phyloP scores from a whole-genome alignment of 2,113 vertebrate genomes.

The Megaptera novaeangliae region DNA sequence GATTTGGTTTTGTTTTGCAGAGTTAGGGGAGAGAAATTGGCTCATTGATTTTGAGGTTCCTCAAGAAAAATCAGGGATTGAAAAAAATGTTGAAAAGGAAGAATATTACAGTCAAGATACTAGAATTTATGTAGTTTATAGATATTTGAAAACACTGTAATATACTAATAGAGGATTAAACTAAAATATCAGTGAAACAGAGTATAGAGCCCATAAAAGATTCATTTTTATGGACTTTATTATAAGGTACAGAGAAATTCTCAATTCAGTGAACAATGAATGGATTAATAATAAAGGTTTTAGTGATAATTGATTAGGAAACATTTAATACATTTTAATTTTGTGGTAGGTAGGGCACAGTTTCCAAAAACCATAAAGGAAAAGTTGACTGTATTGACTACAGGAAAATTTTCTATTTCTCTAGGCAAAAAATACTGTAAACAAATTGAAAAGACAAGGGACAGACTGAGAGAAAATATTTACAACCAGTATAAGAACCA shows the following conservation, averaged over 20 bases:
- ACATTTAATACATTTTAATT: constrained; percentile 10
- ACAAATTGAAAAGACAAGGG: not conserved
- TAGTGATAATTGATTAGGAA: not conserved
- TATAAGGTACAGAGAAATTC: not conserved
- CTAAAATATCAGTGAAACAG: not conserved
- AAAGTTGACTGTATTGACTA: not conserved
- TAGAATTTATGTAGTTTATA: not conserved
- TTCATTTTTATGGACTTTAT: not conserved
- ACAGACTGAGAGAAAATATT: constrained; percentile 20
- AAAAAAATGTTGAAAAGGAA: constrained; percentile 8
- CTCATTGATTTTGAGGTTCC: not conserved
- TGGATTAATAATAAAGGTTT: not conserved
- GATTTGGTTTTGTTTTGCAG: not conserved
- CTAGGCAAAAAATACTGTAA: not conserved
- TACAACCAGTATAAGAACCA: not conserved
- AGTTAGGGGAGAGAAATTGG: not conserved
- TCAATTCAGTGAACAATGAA: not conserved
- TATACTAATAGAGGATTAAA: not conserved
- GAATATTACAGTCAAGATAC: not conserved
- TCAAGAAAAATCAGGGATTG: not conserved
- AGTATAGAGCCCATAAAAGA: not conserved
- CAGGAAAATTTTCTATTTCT: not conserved
- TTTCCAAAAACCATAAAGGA: not conserved
- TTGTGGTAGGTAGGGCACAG: not conserved
- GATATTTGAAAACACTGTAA: not conserved